Percentiles rank a stretch among this genome's conserved stretches.
Evolutionary conservation across 2,888 invertebrate species (phyloP).

Genomic region (Andrena trimmerana): DNA sequence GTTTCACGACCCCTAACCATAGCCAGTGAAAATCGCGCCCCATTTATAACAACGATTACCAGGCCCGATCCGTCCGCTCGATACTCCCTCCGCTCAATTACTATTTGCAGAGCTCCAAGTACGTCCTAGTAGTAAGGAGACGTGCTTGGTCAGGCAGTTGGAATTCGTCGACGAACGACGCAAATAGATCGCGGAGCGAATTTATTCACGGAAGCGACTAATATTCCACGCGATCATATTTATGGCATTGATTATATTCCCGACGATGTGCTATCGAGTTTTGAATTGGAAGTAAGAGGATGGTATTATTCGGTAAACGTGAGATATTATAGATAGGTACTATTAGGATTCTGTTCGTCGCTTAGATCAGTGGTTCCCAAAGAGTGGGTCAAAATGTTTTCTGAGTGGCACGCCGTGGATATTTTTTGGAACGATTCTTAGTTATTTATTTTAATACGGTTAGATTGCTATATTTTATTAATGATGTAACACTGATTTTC

Average conservation of each 20-base stretch:
- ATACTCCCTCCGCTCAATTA: not conserved
- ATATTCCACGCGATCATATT: not conserved
- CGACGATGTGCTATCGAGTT: too few species aligned
- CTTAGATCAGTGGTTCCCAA: too few species aligned
- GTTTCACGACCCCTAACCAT: not conserved
- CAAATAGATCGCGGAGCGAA: not conserved
- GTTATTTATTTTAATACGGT: too few species aligned
- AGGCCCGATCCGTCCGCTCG: not conserved
- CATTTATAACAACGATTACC: constrained; percentile 9
- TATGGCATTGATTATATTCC: not conserved
- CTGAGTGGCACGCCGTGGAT: too few species aligned
- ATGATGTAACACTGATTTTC: too few species aligned
- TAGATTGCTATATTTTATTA: too few species aligned
- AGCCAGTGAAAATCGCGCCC: not conserved
- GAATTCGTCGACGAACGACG: not conserved
- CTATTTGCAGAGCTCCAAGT: not conserved
- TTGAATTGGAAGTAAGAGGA: too few species aligned
- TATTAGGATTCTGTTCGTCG: too few species aligned
- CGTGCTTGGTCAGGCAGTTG: not conserved
- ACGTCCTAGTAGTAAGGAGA: not conserved
- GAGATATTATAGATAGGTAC: too few species aligned
- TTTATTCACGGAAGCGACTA: not conserved
- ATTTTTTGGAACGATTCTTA: too few species aligned
- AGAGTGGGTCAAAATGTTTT: too few species aligned
- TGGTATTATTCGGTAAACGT: too few species aligned